Conservation (phyloP, 2,888 invertebrate genomes). For the Nomada fucata region DNA sequence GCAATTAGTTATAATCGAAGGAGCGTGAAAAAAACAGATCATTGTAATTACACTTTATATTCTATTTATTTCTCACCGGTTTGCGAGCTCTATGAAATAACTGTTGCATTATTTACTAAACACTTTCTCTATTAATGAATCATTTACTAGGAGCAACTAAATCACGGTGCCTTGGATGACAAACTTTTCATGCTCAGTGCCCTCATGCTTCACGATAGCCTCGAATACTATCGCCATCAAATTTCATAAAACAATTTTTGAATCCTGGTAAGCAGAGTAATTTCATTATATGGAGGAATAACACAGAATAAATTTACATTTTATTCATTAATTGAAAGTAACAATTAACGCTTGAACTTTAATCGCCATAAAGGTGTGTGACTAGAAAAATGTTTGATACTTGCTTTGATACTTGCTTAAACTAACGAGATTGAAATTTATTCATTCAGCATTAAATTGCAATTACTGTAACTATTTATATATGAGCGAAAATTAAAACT, state of each 20-base stretch:
- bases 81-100: not conserved
- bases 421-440: not conserved
- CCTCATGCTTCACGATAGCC: not conserved
- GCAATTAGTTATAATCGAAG: not conserved
- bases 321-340: not conserved
- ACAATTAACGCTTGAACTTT: not conserved
- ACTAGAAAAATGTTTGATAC: not conserved
- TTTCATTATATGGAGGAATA: not conserved
- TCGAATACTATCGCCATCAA: not conserved
- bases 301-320: not conserved
- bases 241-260: not conserved
- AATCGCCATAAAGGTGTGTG: not conserved
- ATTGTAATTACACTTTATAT: not conserved
- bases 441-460: not conserved
- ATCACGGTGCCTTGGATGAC: not conserved
- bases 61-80: not conserved
- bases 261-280: not conserved
- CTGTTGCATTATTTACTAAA: constrained; percentile 4
- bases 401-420: not conserved
- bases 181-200: not conserved
- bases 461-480: not conserved
- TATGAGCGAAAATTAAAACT: not conserved
- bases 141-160: not conserved
- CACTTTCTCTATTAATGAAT: constrained; percentile 5
- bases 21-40: not conserved